Percentiles rank a stretch among this genome's conserved stretches.
Conservation (phyloP, 2,113 vertebrate species). For the Campylomormyrus tamandua region DNA sequence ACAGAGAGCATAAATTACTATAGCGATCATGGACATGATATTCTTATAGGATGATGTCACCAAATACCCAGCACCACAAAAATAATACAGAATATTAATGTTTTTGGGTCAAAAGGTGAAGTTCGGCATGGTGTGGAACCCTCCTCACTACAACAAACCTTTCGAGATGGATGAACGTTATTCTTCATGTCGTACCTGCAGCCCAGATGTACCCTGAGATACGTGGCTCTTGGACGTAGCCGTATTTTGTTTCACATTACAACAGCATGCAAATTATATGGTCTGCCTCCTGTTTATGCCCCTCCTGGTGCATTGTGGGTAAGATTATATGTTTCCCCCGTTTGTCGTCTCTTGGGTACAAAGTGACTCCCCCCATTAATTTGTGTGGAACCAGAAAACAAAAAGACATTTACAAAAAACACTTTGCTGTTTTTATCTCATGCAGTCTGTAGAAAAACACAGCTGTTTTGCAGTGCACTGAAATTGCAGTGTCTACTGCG, state of each 20-base stretch:
- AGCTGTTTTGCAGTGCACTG: background rate
- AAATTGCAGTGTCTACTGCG: slow-evolving; percentile 12
- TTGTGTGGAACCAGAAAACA: slow-evolving; percentile 14
- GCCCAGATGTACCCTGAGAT: background rate
- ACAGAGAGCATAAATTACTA: background rate
- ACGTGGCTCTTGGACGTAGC: background rate
- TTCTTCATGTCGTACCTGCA: background rate
- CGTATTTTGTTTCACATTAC: background rate
- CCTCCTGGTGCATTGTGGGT: slow-evolving; percentile 2
- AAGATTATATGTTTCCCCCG: slow-evolving; percentile 11
- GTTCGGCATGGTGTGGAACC: background rate
- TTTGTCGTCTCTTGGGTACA: slow-evolving; percentile 1
- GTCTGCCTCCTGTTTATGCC: slow-evolving; percentile 7
- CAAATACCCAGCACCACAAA: background rate
- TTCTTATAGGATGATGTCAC: background rate
- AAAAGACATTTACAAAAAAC: slow-evolving; percentile 3
- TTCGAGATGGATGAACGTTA: background rate
- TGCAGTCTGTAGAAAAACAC: slow-evolving; percentile 6
- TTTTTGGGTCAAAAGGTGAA: background rate
- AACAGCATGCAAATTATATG: slow-evolving; percentile 1
- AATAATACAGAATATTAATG: background rate
- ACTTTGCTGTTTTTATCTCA: slow-evolving; percentile 17
- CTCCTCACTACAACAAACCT: background rate
- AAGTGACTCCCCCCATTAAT: slow-evolving; percentile 13
- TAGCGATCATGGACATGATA: background rate